Evolutionary conservation across 2,888 invertebrate species (phyloP), one percentile per base, ranked within the genome.

Genomic region (Erebia palarica): DNA sequence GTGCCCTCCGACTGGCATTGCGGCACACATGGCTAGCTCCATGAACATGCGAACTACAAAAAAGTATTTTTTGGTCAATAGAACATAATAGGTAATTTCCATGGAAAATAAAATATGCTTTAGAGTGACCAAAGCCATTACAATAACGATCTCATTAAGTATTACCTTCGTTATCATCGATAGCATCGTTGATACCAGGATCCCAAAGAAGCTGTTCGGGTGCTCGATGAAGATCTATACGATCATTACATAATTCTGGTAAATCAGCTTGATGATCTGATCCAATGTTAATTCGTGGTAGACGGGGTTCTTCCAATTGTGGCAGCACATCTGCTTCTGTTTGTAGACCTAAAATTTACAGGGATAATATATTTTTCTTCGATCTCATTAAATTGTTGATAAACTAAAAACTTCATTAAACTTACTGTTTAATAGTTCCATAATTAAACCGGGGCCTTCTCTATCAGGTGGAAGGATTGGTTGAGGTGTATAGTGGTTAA

Each of bases 21-120:
- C 98, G 71, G 98, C 98, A 84, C 98, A 98, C 94, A 98, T 98
- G 73, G 98, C 98, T 85, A 99, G 96, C 90, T 99, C 98, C 94
- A 98, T 96, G 93, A 97, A 99, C 94, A 97, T 96, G 87, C 98
- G 97, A 86, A 98, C 97, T 97, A 94, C 9, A 76, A 67, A 64
- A 4, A 67, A 63, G 70, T 61, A 18, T 36, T 16, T 49, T 36
- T 27, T 18, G 14, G 13, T 53, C 21, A 51, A 21, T 51, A 8
- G 1, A 44, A 36, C 7, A 36, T 36, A 36, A 16, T 1, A 18
- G 4, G 13, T 61, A 18, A 21, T 21, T 64, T 47, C 13, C 11
- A 47, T 11, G 47, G 13, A 11, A 47, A 11, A 0, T 47, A 13
- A 44, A 13, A 11, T 47, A 47, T 47, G 47, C 11, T 3, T 11